Base-by-base conservation (phyloP, 1,140 invertebrate genomes). In the Atta colombica region DNA sequence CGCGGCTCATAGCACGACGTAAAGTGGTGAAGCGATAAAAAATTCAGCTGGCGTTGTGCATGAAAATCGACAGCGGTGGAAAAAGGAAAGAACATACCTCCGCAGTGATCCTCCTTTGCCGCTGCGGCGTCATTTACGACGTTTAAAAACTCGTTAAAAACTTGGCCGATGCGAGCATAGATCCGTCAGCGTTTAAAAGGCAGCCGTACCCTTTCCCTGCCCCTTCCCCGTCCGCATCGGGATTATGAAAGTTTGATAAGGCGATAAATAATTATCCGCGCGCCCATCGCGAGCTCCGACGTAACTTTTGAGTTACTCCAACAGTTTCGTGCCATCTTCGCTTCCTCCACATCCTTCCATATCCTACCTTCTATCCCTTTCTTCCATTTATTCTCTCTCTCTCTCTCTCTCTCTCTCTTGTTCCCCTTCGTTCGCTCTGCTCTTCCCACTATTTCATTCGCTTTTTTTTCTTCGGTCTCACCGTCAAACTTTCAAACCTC, bases 221-320 rank as follows among this genome's bases (percentile, higher is more conserved):
- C 31, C 63, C 77, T 49, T 63, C 21, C 39, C 58, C 77, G 39
- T 35, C 58, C 49, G 87, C 88, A 92, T 92, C 87, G 89, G 90
- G 92, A 94, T 94, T 94, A 94, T 94, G 91, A 94, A 94, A 94
- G 93, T 94, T 94, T 94, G 92, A 94, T 94, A 92, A 94, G 93
- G 89, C 92, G 93, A 94, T 94, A 94, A 94, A 94, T 94, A 94
- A 94, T 94, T 94, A 94, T 94, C 92, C 89, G 77, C 74, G 81
- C 90, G 87, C 88, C 90, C 87, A 90, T 93, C 91, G 86, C 86
- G 85, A 88, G 85, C 31, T 88, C 81, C 63, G 77, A 74, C 77
- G 75, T 89, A 92, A 92, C 91, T 92, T 91, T 92, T 89, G 88
- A 92, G 84, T 92, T 91, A 88, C 82, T 89, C 88, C 75, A 90